Evolutionary conservation across 2,888 invertebrate genomes (phyloP).

Genomic region (Lasius fuliginosus): DNA sequence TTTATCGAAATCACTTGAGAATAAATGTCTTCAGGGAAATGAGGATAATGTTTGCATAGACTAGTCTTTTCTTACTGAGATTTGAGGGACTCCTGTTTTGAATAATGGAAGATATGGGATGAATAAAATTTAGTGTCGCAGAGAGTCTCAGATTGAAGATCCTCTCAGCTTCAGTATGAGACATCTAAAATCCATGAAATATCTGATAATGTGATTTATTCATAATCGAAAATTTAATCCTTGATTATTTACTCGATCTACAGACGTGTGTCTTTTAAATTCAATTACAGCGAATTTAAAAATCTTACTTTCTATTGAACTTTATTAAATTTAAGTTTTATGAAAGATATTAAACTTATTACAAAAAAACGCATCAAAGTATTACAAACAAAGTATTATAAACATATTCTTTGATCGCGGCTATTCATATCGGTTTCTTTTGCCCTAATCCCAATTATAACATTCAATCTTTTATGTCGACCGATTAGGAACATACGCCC

Average conservation of each 20-base stretch:
- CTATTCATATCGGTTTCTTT: background rate
- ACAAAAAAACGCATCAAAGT: background rate
- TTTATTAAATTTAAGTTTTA: background rate
- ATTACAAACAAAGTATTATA: background rate
- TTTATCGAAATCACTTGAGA: slow-evolving; percentile 51
- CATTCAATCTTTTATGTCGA: background rate
- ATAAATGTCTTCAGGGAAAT: slow-evolving; percentile 58
- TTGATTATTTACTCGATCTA: background rate
- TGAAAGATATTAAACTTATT: background rate
- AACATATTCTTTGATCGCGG: background rate
- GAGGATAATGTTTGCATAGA: slow-evolving; percentile 68
- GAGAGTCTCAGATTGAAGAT: slow-evolving; percentile 32
- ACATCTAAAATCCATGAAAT: slow-evolving; percentile 29
- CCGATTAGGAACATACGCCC: background rate
- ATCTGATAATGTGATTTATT: background rate
- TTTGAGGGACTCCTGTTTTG: slow-evolving; percentile 67
- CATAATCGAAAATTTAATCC: background rate
- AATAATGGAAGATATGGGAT: slow-evolving; percentile 66
- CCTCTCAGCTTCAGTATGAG: background rate
- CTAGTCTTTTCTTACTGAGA: slow-evolving; percentile 58
- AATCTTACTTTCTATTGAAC: background rate
- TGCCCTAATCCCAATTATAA: background rate
- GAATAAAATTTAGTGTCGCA: slow-evolving; percentile 56
- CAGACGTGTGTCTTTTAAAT: background rate
- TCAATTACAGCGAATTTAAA: background rate